A percentile compares a stretch with the other conserved stretches of the same genome.
These are phyloP conservation scores for Podotricha telesiphe DNA, from an alignment of 2,888 invertebrate species.

Conservation along the genomic window DNA sequence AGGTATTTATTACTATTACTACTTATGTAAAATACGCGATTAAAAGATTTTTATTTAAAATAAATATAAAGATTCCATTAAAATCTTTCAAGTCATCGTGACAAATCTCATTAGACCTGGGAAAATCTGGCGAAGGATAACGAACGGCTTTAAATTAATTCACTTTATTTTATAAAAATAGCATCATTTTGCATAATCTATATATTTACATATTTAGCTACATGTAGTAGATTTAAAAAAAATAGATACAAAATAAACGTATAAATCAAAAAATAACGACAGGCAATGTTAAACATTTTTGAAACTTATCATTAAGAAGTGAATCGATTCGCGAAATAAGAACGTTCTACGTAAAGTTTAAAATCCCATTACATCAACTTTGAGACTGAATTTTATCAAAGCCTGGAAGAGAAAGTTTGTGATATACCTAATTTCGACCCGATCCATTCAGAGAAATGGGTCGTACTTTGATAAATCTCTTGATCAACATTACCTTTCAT, in stretches of 20 bases:
- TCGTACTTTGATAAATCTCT: slow-evolving; percentile 8
- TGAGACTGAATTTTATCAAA: slow-evolving; percentile 6
- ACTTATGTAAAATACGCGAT: no score
- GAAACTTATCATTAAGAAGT: not conserved
- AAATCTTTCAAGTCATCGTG: not conserved
- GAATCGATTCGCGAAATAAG: not conserved
- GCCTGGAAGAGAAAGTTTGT: not conserved
- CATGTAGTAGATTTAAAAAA: no score
- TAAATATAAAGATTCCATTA: not conserved
- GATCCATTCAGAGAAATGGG: slow-evolving; percentile 6
- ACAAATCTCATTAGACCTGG: not conserved
- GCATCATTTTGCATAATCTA: no score
- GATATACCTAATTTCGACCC: slow-evolving; percentile 11
- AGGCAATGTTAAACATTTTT: not conserved
- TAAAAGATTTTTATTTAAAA: no score
- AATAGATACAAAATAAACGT: no score
- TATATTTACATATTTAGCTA: no score
- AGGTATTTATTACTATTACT: no score
- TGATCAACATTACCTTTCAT: slow-evolving; percentile 2
- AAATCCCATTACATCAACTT: slow-evolving; percentile 13
- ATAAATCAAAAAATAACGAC: not conserved
- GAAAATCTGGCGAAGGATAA: not conserved
- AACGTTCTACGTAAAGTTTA: slow-evolving; percentile 4
- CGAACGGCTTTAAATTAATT: not conserved
- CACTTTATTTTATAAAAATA: not conserved